Conservation (phyloP, 2,113 vertebrate genomes). For the Pogona vitticeps region DNA sequence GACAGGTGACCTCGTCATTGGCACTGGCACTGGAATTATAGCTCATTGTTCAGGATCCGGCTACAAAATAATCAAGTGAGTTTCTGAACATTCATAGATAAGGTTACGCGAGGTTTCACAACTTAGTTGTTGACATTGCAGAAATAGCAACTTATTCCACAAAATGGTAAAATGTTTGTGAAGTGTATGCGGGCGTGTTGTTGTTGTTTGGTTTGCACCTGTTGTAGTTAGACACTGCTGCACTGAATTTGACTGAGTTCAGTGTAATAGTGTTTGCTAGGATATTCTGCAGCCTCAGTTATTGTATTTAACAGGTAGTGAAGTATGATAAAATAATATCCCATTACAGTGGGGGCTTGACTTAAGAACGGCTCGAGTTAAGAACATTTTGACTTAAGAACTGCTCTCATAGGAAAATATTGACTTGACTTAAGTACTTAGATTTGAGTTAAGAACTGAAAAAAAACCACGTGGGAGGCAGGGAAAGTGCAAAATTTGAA, state of each 20-base stretch:
- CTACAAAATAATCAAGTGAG: constrained; percentile 88
- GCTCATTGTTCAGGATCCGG: constrained; percentile 80
- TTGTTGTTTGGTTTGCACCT: too few relatives aligned
- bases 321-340: background rate
- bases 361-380: too few relatives aligned
- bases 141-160: background rate
- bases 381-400: too few relatives aligned
- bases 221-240: background rate
- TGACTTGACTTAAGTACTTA: too few relatives aligned
- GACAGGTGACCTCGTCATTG: constrained; percentile 82
- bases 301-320: background rate
- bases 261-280: background rate
- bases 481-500: too few relatives aligned
- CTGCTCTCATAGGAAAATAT: too few relatives aligned
- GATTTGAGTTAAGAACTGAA: too few relatives aligned
- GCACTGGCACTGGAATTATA: constrained; percentile 84
- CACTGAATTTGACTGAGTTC: background rate
- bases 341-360: too few relatives aligned
- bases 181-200: too few relatives aligned
- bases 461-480: too few relatives aligned
- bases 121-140: background rate
- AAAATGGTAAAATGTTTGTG: background rate
- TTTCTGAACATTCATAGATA: constrained; percentile 28
- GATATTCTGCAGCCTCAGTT: background rate
- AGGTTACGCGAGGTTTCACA: background rate